Evolutionary conservation across 2,113 vertebrate species (phyloP).

Genomic region (Zosterops lateralis): DNA sequence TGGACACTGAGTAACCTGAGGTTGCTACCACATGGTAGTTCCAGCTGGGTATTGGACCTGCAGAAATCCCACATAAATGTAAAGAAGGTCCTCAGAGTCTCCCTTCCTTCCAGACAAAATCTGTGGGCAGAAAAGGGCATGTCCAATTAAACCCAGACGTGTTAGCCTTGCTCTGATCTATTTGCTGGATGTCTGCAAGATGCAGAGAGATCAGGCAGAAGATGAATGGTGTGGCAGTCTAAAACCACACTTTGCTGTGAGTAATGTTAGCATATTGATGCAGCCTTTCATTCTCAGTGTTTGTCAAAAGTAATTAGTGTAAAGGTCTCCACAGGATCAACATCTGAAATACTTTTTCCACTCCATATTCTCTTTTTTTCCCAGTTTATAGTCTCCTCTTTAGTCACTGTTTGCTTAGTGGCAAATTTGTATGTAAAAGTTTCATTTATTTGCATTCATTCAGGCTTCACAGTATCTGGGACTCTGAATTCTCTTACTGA

Average conservation of each 20-base stretch:
- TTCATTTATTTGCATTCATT: neutral
- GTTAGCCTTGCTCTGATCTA: slow-evolving; percentile 2
- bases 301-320: slow-evolving; percentile 23
- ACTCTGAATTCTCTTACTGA: neutral
- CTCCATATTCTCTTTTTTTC: neutral
- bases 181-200: slow-evolving; percentile 27
- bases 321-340: neutral
- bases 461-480: neutral
- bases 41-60: neutral
- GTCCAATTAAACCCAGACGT: neutral
- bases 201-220: slow-evolving; percentile 18
- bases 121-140: slow-evolving; percentile 21
- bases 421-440: neutral
- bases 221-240: neutral
- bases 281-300: slow-evolving; percentile 6
- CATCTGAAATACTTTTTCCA: neutral
- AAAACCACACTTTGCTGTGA: slow-evolving; percentile 21
- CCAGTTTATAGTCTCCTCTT: neutral
- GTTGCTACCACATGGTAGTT: neutral
- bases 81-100: neutral
- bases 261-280: slow-evolving; percentile 21
- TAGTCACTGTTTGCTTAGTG: neutral
- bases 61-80: slow-evolving; percentile 2
- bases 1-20: neutral
- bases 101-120: slow-evolving; percentile 10